phyloP scores from a whole-genome alignment of 2,797 vertebrate species.

The Galago senegalensis region DNA sequence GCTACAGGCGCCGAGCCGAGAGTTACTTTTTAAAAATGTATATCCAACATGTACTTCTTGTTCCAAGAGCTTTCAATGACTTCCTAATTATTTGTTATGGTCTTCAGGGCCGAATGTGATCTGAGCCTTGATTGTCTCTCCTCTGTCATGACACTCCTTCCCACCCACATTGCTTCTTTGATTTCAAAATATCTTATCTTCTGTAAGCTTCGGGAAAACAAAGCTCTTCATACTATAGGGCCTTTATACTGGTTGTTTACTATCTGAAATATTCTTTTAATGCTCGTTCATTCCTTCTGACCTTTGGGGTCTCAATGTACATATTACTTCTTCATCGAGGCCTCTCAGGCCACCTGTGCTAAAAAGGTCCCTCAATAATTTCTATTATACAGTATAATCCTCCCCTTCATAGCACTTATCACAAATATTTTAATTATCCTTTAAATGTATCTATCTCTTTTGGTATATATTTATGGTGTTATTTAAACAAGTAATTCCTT shows the following conservation, averaged over 20 bases:
- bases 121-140: neutral
- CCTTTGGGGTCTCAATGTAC: neutral
- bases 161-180: neutral
- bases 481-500: conserved; percentile 18
- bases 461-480: neutral
- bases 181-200: neutral
- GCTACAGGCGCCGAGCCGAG: too few species aligned
- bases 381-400: neutral
- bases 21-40: neutral
- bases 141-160: neutral
- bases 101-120: neutral
- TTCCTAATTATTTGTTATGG: neutral
- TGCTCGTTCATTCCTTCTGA: neutral
- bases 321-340: neutral
- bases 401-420: neutral
- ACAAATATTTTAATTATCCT: conserved; percentile 20
- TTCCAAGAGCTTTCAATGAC: neutral
- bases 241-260: neutral
- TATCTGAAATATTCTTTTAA: conserved; percentile 39
- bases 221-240: neutral
- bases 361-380: neutral
- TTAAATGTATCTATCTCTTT: neutral
- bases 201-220: neutral
- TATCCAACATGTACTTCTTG: neutral
- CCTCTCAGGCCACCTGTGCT: neutral